These are phyloP conservation scores for Amiota mariae DNA, from an alignment of 2,888 invertebrate species.

Conservation along the genomic window DNA sequence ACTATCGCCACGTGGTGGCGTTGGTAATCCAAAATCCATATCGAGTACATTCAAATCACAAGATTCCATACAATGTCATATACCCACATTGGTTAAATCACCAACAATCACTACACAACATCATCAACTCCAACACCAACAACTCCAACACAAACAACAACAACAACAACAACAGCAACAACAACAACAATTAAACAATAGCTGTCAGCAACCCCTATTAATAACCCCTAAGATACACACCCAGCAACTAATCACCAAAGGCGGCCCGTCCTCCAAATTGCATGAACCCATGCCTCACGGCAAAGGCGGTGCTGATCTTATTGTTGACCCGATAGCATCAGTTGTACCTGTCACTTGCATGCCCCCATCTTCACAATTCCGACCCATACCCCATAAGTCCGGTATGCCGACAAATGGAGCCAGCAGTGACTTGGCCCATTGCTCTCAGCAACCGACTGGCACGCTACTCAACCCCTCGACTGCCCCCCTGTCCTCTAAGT, in stretches of 20 bases:
- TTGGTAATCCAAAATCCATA: slow-evolving; percentile 71
- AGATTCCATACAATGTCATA: slow-evolving; percentile 73
- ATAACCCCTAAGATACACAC: slow-evolving; percentile 69
- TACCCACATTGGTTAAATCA: slow-evolving; percentile 72
- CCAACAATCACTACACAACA: slow-evolving; percentile 71
- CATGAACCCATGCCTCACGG: slow-evolving; percentile 48
- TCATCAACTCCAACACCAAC: slow-evolving; percentile 48
- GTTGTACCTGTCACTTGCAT: slow-evolving; percentile 70
- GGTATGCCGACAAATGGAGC: slow-evolving; percentile 63
- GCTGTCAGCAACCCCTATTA: slow-evolving; percentile 61
- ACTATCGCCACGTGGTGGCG: slow-evolving; percentile 71
- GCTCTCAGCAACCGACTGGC: slow-evolving; percentile 29
- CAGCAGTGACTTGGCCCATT: neutral
- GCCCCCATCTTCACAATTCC: slow-evolving; percentile 74
- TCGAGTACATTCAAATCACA: slow-evolving; percentile 73
- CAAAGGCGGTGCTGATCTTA: slow-evolving; percentile 56
- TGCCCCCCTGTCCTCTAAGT: slow-evolving; percentile 72
- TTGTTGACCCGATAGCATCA: slow-evolving; percentile 69
- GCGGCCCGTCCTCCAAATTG: slow-evolving; percentile 37
- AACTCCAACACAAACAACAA: slow-evolving; percentile 40
- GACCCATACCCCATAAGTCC: slow-evolving; percentile 73
- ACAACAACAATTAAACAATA: slow-evolving; percentile 43
- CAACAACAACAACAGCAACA: too few species aligned
- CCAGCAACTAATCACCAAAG: slow-evolving; percentile 46
- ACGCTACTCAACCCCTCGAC: slow-evolving; percentile 70